Conservation (phyloP, 2,888 invertebrate species). For the Elysia crispata region DNA sequence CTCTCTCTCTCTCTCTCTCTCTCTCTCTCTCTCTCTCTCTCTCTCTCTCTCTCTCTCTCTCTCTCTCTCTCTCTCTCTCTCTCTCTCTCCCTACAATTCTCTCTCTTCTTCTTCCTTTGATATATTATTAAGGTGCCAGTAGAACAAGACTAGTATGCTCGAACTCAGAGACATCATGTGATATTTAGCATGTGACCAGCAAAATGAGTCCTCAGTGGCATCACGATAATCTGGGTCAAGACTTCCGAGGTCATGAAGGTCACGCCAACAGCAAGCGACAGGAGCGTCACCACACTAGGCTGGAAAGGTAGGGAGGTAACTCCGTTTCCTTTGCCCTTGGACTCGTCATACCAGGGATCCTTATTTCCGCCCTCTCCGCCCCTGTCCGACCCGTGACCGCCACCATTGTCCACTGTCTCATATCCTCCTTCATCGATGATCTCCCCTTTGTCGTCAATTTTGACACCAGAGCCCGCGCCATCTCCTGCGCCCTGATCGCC, state of each 20-base stretch:
- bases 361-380: too few species aligned
- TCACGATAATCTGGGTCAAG: too few species aligned
- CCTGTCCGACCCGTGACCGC: neutral
- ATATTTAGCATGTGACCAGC: too few species aligned
- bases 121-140: neutral
- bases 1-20: constrained; percentile 2
- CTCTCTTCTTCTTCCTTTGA: neutral
- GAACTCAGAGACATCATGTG: too few species aligned
- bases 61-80: constrained; percentile 9
- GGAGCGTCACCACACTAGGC: too few species aligned
- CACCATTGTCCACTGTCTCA: neutral
- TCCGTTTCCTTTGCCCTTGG: too few species aligned
- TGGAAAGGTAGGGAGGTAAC: too few species aligned
- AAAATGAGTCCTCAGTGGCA: too few species aligned
- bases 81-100: neutral
- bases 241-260: too few species aligned
- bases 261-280: too few species aligned
- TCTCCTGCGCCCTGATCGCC: neutral
- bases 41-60: neutral
- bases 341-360: too few species aligned
- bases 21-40: neutral
- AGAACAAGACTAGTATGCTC: too few species aligned
- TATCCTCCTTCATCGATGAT: neutral
- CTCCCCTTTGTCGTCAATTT: neutral
- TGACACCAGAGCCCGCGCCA: neutral